Evolutionary conservation across 2,797 vertebrate species (phyloP).

Genomic region (Eulemur coronatus): DNA sequence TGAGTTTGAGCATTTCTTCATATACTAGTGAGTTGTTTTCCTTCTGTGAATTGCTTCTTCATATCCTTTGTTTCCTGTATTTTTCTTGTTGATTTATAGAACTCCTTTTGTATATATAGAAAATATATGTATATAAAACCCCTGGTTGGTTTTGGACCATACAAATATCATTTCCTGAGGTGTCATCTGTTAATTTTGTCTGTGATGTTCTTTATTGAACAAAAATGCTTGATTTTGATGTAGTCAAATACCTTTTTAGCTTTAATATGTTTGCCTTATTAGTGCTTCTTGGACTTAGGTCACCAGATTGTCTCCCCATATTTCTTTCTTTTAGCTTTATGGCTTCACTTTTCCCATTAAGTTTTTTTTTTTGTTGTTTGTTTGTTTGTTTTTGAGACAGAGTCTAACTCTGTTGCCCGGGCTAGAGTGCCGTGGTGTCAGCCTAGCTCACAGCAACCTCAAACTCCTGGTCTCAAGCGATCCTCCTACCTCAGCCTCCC

Average conservation of each 20-base stretch:
- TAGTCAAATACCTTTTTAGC: neutral
- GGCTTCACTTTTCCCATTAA: neutral
- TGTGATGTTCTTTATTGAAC: neutral
- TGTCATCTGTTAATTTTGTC: neutral
- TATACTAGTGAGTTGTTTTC: conserved; percentile 25
- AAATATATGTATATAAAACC: neutral
- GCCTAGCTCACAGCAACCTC: too few species aligned
- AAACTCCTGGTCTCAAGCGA: too few species aligned
- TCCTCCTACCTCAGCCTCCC: too few species aligned
- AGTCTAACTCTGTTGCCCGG: too few species aligned
- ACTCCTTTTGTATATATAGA: neutral
- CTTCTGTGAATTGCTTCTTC: conserved; percentile 16
- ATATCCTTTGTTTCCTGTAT: neutral
- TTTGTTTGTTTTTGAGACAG: too few species aligned
- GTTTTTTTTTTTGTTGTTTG: neutral
- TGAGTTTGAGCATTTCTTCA: conserved; percentile 42
- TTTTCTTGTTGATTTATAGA: neutral
- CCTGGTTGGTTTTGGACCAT: neutral
- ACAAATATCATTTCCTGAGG: neutral
- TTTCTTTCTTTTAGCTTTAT: neutral
- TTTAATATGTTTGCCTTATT: neutral
- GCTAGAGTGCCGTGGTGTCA: too few species aligned
- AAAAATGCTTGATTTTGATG: neutral
- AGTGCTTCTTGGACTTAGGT: neutral
- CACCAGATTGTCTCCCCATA: neutral